Evolutionary conservation across 92 coral and sea anemone species (phyloP), one percentile per base, ranked within the genome.

Genomic region (Plumapathes pennacea): DNA sequence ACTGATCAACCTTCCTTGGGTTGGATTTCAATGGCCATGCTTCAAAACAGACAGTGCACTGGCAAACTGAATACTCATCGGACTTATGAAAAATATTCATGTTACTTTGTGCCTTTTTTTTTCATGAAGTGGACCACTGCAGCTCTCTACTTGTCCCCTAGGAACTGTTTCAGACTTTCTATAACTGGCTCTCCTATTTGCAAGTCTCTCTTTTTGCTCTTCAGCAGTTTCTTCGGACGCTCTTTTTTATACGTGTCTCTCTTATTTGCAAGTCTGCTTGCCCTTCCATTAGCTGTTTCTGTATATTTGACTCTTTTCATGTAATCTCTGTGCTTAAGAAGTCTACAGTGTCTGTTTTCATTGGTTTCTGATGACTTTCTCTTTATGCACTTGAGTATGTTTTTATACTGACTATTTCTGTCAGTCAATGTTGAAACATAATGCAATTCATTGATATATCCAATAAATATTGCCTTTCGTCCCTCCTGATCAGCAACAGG

Each of bases 1-100:
- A 75, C 26, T 61, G 18, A 50, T 64, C 56, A 22, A 28, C 20
- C 5, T 61, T 38, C 3, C 32, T 24, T 57, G n/a, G 0, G 13
- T 21, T 21, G 17, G 23, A 15, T 4, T 47, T 23, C 19, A 38
- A 40, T 31, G 68, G 84, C 64, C 77, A 68, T 59, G 77, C 84
- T 71, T 68, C 71, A 53, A 50, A n/a, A 52, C 84, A 76, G 5
- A 77, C 48, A 27, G 37, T 31, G 47, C 84, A 77, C 75, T 77
- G 84, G 36, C 58, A 5, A 52, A 57, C 18, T 6, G 62, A 47
- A 42, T 57, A 77, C 26, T 17, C 28, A 75, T 64, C 65, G n/a
- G 64, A 49, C 4, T 50, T 39, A 72, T 72, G 72, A 33, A 72
- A 72, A 9, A 21, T 38, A 21, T 41, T 39, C 50, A 38, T 42